Base-by-base conservation (phyloP, 2,797 vertebrate species). In the Melanotaenia pygmaea region DNA sequence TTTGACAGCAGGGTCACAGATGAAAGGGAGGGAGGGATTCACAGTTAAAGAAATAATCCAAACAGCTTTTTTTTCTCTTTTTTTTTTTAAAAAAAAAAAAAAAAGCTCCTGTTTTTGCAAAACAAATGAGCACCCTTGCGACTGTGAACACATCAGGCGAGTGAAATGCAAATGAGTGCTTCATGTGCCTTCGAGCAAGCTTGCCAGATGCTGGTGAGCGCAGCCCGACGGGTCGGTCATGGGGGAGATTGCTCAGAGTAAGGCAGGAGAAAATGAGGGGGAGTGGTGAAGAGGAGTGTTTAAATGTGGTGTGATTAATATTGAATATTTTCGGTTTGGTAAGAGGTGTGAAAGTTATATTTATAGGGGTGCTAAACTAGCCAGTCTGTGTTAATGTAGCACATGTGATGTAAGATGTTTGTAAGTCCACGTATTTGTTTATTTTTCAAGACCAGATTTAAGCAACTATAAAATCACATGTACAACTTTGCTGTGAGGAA, bases 201-300 rank as follows among this genome's bases (percentile, higher is more conserved):
- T 40, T 34, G 83, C 86, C 88, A 89, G 89, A 87, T 86, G 85
- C 79, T 53, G 64, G 70, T 28, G 83, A 74, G 73, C 57, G 20
- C 26, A 14, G 57, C 71, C 53, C 4, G 11, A 53, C 38, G 45
- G 61, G 67, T 56, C 67, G 59, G 57, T 72, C 1, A 34, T 14
- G 64, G 54, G 69, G 76, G 59, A 69, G 67, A 62, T 69, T 34
- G 73, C 34, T 38, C 47, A 53, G 64, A 45, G 70, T 30, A 34
- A 38, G 45, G 28, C 18, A 4, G 37, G 14, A n/a, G n/a, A n/a
- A 54, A 32, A 37, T 47, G 20, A 0, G 13, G 5, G 30, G 51
- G 51, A 40, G 35, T 0, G 37, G 7, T 0, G 7, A 3, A 37
- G 26, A 51, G 45, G 47, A 37, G 37, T 0, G 38, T 65, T 74